Conservation (phyloP, 2,888 invertebrate genomes). For the Rhagophthalmus giganteus region DNA sequence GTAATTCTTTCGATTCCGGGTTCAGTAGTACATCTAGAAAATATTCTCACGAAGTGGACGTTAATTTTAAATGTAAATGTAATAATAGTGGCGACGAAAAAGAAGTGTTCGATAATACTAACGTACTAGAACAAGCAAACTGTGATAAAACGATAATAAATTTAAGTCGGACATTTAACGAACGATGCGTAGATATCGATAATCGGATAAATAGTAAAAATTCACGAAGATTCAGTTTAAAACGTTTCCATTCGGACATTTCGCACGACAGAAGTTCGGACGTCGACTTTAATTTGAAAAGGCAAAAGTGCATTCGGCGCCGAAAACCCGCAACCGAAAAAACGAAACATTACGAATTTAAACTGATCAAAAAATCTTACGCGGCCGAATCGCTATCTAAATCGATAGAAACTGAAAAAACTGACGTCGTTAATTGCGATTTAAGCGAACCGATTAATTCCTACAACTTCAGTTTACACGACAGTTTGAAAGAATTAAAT, state of each 20-base stretch:
- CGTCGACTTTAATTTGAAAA: conserved; percentile 52
- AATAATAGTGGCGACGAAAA: conserved; percentile 37
- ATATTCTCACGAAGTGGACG: conserved; percentile 44
- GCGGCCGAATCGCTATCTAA: conserved; percentile 52
- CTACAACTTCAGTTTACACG: neutral
- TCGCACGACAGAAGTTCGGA: conserved; percentile 39
- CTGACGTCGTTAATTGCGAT: neutral
- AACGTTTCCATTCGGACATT: conserved; percentile 36
- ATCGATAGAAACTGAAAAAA: neutral
- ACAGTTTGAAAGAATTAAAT: too few relatives aligned
- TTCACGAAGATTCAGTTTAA: conserved; percentile 32
- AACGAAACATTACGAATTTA: conserved; percentile 36
- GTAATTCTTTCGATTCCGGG: conserved; percentile 51
- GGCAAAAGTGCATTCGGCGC: conserved; percentile 63
- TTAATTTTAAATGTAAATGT: conserved; percentile 48
- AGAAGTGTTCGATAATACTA: neutral
- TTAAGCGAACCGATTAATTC: neutral
- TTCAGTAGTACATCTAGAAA: conserved; percentile 48
- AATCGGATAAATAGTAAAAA: too few relatives aligned
- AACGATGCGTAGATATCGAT: conserved; percentile 48
- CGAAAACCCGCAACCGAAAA: conserved; percentile 49
- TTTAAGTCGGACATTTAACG: conserved; percentile 50
- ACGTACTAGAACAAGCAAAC: conserved; percentile 7
- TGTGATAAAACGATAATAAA: conserved; percentile 51
- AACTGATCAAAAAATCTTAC: conserved; percentile 64